Conservation (phyloP, 2,888 invertebrate genomes). For the Eueremaeus valkanovi region DNA sequence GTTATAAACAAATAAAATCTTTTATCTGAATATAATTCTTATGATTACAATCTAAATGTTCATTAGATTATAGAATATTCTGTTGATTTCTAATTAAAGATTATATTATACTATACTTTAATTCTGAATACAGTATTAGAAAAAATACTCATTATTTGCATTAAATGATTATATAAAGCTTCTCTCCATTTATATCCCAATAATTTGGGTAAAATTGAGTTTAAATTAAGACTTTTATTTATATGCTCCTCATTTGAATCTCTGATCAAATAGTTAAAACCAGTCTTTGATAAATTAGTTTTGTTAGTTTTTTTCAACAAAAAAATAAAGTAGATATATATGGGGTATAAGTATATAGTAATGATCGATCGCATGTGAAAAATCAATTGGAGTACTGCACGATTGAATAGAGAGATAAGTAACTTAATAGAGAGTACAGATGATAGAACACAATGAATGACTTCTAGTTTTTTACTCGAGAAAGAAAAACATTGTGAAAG, state of each 20-base stretch:
- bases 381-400: slow-evolving; percentile 24
- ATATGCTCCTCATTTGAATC: too few relatives aligned
- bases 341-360: background rate
- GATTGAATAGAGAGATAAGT: slow-evolving; percentile 28
- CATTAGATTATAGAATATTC: too few relatives aligned
- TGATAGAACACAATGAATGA: slow-evolving; percentile 17
- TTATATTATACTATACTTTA: too few relatives aligned
- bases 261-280: background rate
- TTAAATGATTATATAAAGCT: too few relatives aligned
- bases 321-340: background rate
- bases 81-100: too few relatives aligned
- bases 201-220: background rate
- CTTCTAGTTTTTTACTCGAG: background rate
- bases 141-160: too few relatives aligned
- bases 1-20: too few relatives aligned
- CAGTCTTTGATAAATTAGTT: background rate
- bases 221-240: background rate
- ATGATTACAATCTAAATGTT: too few relatives aligned
- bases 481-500: slow-evolving; percentile 5
- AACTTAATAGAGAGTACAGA: slow-evolving; percentile 20
- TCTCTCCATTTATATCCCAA: too few relatives aligned
- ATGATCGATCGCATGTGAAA: slow-evolving; percentile 18
- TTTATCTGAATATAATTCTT: too few relatives aligned
- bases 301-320: background rate
- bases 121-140: too few relatives aligned